These are phyloP conservation scores for Deroplatys truncata DNA, from an alignment of 2,888 invertebrate genomes.

Conservation along the genomic window DNA sequence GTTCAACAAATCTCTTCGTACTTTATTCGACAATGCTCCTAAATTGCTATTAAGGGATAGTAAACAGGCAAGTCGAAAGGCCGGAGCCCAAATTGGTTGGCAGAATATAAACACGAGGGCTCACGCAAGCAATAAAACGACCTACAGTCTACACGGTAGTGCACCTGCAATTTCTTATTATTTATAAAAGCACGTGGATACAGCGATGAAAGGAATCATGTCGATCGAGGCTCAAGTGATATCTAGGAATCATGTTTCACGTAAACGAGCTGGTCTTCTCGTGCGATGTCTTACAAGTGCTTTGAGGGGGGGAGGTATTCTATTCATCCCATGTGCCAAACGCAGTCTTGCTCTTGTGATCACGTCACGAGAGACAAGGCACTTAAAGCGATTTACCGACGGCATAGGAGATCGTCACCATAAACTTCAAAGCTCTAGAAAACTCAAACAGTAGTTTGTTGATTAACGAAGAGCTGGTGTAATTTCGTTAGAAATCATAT, in stretches of 20 bases:
- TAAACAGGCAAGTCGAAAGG: too few species aligned
- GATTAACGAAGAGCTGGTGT: neutral
- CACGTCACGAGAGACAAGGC: neutral
- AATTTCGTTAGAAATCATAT: neutral
- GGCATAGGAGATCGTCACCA: neutral
- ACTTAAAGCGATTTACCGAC: too few species aligned
- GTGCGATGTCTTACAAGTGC: neutral
- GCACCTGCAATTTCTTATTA: too few species aligned
- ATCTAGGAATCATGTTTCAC: neutral
- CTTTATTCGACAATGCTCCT: too few species aligned
- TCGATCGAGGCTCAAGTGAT: neutral
- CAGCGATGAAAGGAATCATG: neutral
- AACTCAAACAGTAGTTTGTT: neutral
- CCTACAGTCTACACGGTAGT: too few species aligned
- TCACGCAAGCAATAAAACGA: too few species aligned
- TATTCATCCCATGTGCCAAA: neutral
- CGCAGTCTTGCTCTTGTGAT: neutral
- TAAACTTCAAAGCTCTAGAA: neutral
- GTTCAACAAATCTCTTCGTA: too few species aligned
- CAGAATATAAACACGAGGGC: too few species aligned
- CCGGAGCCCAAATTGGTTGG: too few species aligned
- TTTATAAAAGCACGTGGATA: too few species aligned
- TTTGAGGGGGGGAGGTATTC: neutral
- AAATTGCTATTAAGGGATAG: too few species aligned
- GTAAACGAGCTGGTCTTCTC: neutral